Conservation (phyloP, 2,888 invertebrate species). For the Drosophila multiciliata region DNA sequence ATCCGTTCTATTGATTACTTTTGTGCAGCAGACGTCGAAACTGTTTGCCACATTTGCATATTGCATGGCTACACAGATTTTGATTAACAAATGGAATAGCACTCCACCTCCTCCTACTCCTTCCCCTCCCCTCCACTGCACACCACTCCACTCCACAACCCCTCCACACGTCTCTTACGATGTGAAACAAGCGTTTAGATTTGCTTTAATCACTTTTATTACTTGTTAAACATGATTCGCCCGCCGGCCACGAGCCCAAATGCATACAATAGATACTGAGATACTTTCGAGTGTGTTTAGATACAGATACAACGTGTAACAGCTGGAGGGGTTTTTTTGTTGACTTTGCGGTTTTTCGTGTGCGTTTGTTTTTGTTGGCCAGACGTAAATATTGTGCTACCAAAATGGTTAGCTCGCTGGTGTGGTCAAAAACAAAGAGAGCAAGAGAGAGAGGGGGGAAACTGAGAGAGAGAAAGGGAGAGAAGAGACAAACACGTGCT, state of each 20-base stretch:
- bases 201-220: conserved; percentile 74
- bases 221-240: conserved; percentile 71
- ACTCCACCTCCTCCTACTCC: neutral
- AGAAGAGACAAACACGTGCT: conserved; percentile 52
- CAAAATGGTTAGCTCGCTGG: conserved; percentile 27
- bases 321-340: conserved; percentile 49
- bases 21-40: conserved; percentile 15
- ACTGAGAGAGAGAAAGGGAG: neutral
- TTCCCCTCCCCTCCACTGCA: too few relatives aligned
- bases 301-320: conserved; percentile 9
- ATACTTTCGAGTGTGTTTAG: conserved; percentile 3
- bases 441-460: neutral
- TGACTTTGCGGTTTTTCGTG: conserved; percentile 65
- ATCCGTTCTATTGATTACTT: conserved; percentile 75
- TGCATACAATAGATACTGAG: conserved; percentile 21
- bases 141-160: too few relatives aligned
- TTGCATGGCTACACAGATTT: conserved; percentile 57
- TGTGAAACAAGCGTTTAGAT: conserved; percentile 62
- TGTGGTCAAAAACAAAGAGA: conserved; percentile 33
- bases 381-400: conserved; percentile 35
- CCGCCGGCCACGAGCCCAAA: conserved; percentile 46
- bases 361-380: conserved; percentile 23
- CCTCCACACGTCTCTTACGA: conserved; percentile 1
- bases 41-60: conserved; percentile 51
- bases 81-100: conserved; percentile 69